Percentiles rank a stretch among this genome's conserved stretches.
Conservation (phyloP, 2,113 vertebrate genomes). For the Nothocercus nigrocapillus region DNA sequence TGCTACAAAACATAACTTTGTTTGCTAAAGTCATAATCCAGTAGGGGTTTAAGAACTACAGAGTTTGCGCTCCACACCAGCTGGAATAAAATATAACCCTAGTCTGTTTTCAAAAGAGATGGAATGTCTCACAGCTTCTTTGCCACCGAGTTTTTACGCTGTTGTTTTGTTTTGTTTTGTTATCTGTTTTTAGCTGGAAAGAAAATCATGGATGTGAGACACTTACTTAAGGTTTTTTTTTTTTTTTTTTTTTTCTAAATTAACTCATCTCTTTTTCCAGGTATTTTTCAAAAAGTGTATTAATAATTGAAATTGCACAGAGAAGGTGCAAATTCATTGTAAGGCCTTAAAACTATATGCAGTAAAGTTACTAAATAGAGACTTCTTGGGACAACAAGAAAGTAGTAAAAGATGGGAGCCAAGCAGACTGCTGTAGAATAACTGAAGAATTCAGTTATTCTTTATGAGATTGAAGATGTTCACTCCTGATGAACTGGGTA, state of each 20-base stretch:
- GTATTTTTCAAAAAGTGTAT: background rate
- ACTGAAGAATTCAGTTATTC: background rate
- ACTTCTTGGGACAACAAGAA: background rate
- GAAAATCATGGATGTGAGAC: background rate
- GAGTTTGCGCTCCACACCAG: background rate
- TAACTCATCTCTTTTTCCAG: background rate
- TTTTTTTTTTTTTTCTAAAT: background rate
- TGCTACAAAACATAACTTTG: rapidly evolving
- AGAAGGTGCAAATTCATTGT: background rate
- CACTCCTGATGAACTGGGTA: background rate
- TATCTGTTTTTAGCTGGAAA: background rate
- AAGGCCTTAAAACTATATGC: background rate
- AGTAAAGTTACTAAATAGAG: background rate
- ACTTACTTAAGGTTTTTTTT: background rate
- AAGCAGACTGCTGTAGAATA: background rate
- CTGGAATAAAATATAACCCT: background rate
- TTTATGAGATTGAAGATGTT: background rate
- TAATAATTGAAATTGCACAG: background rate
- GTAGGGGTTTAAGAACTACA: background rate
- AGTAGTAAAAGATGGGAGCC: background rate
- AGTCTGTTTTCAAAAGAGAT: background rate
- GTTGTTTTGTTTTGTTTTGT: background rate
- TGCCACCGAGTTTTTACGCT: background rate
- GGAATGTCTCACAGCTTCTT: background rate
- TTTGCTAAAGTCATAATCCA: background rate